Percentiles rank a stretch among this genome's conserved stretches.
Conservation (phyloP, 1,140 invertebrate genomes). For the Drosophila repleta region DNA sequence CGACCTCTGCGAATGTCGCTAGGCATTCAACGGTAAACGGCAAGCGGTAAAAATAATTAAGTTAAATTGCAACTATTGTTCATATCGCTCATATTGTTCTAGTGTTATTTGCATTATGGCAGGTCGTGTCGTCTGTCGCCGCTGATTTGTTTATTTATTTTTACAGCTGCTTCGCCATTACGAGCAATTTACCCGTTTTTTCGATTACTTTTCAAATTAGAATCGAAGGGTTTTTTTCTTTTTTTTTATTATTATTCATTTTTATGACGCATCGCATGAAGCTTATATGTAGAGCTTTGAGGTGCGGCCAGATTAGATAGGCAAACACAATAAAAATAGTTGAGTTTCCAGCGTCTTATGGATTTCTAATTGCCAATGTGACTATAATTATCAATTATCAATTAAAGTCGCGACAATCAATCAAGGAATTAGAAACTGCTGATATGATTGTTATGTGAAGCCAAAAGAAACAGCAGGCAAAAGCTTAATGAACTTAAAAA, state of each 20-base stretch:
- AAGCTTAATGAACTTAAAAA: not conserved
- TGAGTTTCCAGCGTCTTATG: slow-evolving; percentile 15
- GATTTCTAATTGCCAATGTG: slow-evolving; percentile 15
- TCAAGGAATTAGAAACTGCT: not conserved
- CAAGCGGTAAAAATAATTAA: not conserved
- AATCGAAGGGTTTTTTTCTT: slow-evolving; percentile 11
- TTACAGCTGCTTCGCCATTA: slow-evolving; percentile 5
- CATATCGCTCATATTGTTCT: slow-evolving; percentile 8
- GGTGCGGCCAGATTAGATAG: slow-evolving; percentile 4
- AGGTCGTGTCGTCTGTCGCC: slow-evolving; percentile 22
- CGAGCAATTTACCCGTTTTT: slow-evolving; percentile 8
- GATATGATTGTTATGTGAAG: not conserved
- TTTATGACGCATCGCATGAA: slow-evolving; percentile 22
- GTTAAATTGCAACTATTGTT: slow-evolving; percentile 10
- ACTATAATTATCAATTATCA: slow-evolving; percentile 19
- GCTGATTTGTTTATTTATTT: slow-evolving; percentile 3
- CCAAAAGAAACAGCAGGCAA: not conserved
- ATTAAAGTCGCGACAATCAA: slow-evolving; percentile 10
- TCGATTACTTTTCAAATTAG: not conserved
- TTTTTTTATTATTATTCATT: not conserved
- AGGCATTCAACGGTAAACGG: not conserved
- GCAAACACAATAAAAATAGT: slow-evolving; percentile 14
- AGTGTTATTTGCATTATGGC: slow-evolving; percentile 25
- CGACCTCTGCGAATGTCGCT: too few relatives aligned
- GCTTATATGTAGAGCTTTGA: not conserved